Base-by-base conservation (phyloP, 2,888 invertebrate genomes). In the Oscheius sp. region DNA sequence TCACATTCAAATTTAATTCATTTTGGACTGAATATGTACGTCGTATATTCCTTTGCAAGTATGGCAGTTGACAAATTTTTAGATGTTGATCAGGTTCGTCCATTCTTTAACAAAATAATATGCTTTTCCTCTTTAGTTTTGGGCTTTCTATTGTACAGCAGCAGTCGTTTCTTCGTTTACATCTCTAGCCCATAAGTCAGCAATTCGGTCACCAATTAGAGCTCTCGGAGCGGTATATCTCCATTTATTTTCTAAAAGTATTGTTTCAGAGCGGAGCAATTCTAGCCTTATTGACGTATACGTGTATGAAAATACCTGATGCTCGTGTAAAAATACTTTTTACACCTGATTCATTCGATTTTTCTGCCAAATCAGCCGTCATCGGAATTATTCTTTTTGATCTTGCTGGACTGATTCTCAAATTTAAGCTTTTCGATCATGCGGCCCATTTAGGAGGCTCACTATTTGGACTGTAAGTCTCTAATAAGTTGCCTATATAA, bases 371-470 rank as follows among this genome's bases (percentile, higher is more conserved):
- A 61, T 55, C 55, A 27, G 80, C 79, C 3, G 70, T 81, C 5
- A 69, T 70, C 27, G 80, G 91, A 17, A 90, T 96, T 65, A 91
- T 97, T 88, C 91, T 91, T 10, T 87, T 97, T 66, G 97, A 98
- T 87, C 87, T 92, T 23, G 90, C 92, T 27, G 96, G 97, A 29
- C 90, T 95, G 46, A 65, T 94, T 6, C 87, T 74, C 27, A 63
- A 74, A 46, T 98, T 96, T 95, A 92, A 91, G 87, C 90, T 94
- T 82, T 93, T 98, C 86, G 98, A 98, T 87, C 97, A 98, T 88
- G 96, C 96, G 0, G 96, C 95, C n/a, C 97, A 98, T 91, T 91
- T 98, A 75, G 95, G 96, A 20, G 97, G 97, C 34, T 92, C 93
- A 46, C 86, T 93, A 45, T 93, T 92, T 89, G 97, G 97, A 89